Base-by-base conservation (phyloP, 2,113 vertebrate genomes). In the Nanorana parkeri region DNA sequence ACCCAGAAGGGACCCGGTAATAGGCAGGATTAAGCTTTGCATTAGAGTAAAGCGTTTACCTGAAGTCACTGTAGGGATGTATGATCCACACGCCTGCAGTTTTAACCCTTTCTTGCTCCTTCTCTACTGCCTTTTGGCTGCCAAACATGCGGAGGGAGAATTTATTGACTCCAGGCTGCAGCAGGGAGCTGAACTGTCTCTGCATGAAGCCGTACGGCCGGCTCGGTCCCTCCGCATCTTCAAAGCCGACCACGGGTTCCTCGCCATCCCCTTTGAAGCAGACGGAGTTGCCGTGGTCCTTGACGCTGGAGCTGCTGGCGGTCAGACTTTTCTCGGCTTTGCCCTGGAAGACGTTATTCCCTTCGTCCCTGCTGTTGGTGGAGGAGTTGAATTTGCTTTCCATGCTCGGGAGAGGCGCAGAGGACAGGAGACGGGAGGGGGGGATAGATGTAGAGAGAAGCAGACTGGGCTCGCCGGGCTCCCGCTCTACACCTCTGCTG, bases 11-110 rank as follows among this genome's bases (percentile, higher is more conserved):
- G 17, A 58, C 6, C 52, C 7, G 13, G 47, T 20, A 67, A n/a
- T n/a, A n/a, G n/a, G n/a, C n/a, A n/a, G n/a, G n/a, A n/a, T n/a
- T n/a, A n/a, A n/a, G 65, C 47, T 41, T 58, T 28, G n/a, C 26
- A 79, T 28, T 19, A 74, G 58, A 74, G 73, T 65, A 7, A 66
- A 54, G 36, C 8, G 6, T 94, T 96, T 95, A 99, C 97, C 97
- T 98, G 96, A 99, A 99, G 91, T 99, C 97, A 88, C 97, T 99
- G 93, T 99, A 99, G 3, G 97, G 97, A 90, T 99, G 97, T 92
- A 99, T 99, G 90, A 99, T 99, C 97, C 97, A 99, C 92, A 98
- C 97, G 88, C 97, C 97, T 88, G 97, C 97, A 91, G 96, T 97
- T 91, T 98, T 97, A 87, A 99, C 97, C 92, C 97, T 91, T 92